Evolutionary conservation across 1,140 invertebrate species (phyloP).

Genomic region (Scylla paramamosain): DNA sequence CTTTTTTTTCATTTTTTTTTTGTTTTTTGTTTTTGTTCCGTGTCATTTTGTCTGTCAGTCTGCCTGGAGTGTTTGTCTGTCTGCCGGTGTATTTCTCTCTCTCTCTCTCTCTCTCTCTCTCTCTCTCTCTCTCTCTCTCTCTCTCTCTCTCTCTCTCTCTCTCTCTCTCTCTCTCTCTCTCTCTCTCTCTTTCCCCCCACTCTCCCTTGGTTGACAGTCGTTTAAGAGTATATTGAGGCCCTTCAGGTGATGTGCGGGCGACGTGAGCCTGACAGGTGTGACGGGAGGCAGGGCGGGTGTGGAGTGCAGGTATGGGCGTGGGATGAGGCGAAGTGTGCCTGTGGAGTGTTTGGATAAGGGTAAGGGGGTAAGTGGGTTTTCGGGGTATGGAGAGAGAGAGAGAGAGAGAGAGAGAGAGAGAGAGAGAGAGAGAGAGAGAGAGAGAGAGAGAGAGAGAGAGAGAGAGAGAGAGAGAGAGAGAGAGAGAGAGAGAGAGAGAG

Average conservation of each 20-base stretch:
- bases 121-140: conserved; percentile 27
- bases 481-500: conserved; percentile 41
- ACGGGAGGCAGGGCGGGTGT: too few species aligned
- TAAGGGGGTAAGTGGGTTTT: too few species aligned
- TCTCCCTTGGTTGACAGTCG: too few species aligned
- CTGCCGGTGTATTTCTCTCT: background rate
- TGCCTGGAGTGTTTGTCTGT: background rate
- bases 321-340: too few species aligned
- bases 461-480: background rate
- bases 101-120: conserved; percentile 36
- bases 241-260: too few species aligned
- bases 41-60: background rate
- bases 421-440: background rate
- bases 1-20: too few species aligned
- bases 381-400: too few species aligned
- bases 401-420: background rate
- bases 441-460: background rate
- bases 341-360: too few species aligned
- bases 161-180: conserved; percentile 34
- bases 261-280: too few species aligned
- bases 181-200: background rate
- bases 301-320: too few species aligned
- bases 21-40: too few species aligned
- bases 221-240: too few species aligned
- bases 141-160: conserved; percentile 3